Conservation (phyloP, 1,140 invertebrate species). For the Leucophenga varia region DNA sequence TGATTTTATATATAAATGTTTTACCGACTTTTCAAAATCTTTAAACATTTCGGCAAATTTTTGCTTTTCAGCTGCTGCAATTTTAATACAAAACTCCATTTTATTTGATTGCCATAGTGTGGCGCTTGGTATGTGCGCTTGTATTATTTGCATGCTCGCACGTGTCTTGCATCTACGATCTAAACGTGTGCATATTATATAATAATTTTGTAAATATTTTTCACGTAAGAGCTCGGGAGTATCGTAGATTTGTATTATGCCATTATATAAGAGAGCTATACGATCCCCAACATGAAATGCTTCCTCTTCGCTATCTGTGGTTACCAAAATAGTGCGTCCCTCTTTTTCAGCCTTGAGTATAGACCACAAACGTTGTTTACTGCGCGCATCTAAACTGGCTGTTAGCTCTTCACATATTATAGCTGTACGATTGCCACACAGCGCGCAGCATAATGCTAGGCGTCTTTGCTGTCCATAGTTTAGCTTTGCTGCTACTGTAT, state of each 20-base stretch:
- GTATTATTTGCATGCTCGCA: background rate
- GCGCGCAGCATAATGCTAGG: too few relatives aligned
- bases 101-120: background rate
- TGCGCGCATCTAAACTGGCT: too few relatives aligned
- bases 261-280: slow-evolving; percentile 9
- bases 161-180: background rate
- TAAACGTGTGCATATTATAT: background rate
- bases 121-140: background rate
- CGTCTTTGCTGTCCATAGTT: too few relatives aligned
- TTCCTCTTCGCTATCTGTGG: slow-evolving; percentile 5
- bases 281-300: slow-evolving; percentile 10
- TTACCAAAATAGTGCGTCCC: slow-evolving; percentile 5
- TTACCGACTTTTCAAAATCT: slow-evolving; percentile 5
- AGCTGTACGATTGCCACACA: too few relatives aligned
- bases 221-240: background rate
- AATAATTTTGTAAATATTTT: slow-evolving; percentile 2
- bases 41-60: background rate
- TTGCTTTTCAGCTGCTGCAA: background rate
- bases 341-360: background rate
- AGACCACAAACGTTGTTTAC: slow-evolving; percentile 14
- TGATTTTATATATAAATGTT: background rate
- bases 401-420: too few relatives aligned
- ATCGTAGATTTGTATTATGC: slow-evolving; percentile 8
- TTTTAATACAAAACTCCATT: background rate
- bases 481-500: too few relatives aligned